These are phyloP conservation scores for Panzeria rudis DNA, from an alignment of 2,888 invertebrate genomes.

Conservation along the genomic window DNA sequence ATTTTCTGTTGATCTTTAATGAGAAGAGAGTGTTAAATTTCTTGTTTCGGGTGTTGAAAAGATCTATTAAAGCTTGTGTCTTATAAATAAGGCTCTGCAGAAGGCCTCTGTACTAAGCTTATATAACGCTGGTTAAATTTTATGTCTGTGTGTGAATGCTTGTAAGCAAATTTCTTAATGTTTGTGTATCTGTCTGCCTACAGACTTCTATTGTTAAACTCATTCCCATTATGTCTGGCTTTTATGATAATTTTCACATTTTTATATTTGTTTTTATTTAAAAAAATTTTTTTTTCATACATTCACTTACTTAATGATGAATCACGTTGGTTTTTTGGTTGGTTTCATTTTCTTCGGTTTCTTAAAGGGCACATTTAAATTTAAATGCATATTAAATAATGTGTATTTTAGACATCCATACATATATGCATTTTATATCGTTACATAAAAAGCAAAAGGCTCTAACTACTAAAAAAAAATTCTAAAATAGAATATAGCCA, in stretches of 20 bases:
- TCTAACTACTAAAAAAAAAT: not conserved
- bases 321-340: conserved; percentile 43
- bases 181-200: conserved; percentile 3
- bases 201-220: conserved; percentile 63
- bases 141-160: not conserved
- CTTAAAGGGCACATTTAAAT: conserved; percentile 53
- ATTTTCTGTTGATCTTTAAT: too few relatives aligned
- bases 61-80: too few relatives aligned
- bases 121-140: not conserved
- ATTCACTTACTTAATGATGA: conserved; percentile 59
- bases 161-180: not conserved
- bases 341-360: conserved; percentile 9
- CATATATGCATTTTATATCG: not conserved
- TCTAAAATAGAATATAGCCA: not conserved
- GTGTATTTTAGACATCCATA: not conserved
- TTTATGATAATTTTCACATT: conserved; percentile 67
- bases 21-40: too few relatives aligned
- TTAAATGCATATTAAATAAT: conserved; percentile 53
- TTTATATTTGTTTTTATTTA: conserved; percentile 32
- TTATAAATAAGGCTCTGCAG: not conserved
- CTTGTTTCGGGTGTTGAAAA: too few relatives aligned
- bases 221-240: conserved; percentile 64
- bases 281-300: conserved; percentile 15
- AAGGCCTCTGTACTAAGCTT: not conserved
- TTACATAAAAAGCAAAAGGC: not conserved